phyloP scores from a whole-genome alignment of 1,140 invertebrate genomes.

The Sweltsa coloradensis region DNA sequence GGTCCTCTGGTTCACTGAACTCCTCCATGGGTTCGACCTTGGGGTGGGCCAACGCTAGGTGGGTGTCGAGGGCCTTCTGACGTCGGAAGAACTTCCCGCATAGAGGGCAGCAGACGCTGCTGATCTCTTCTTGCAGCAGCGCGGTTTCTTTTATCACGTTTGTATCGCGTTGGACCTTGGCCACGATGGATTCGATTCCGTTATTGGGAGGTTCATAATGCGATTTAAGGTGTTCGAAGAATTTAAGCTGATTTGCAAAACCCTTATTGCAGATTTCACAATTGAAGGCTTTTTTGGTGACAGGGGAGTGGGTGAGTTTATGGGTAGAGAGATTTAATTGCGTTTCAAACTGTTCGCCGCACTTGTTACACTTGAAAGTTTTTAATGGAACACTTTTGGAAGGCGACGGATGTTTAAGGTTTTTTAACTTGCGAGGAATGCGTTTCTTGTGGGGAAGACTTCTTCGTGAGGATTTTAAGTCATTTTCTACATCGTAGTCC shows the following conservation, averaged over 20 bases:
- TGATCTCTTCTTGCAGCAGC: slow-evolving; percentile 4
- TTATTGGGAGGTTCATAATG: slow-evolving; percentile 55
- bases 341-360: slow-evolving; percentile 26
- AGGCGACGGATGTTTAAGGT: slow-evolving; percentile 25
- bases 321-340: slow-evolving; percentile 23
- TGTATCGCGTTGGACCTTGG: not conserved
- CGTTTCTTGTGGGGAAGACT: slow-evolving; percentile 51
- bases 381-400: slow-evolving; percentile 20
- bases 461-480: slow-evolving; percentile 33
- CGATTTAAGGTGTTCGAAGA: slow-evolving; percentile 66
- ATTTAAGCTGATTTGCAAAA: slow-evolving; percentile 55
- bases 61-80: slow-evolving; percentile 49
- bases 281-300: slow-evolving; percentile 30
- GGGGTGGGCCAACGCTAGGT: slow-evolving; percentile 41
- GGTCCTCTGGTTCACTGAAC: slow-evolving; percentile 69
- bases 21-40: slow-evolving; percentile 41
- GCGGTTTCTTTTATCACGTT: slow-evolving; percentile 2
- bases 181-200: not conserved
- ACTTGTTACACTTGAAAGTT: slow-evolving; percentile 27
- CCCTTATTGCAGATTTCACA: slow-evolving; percentile 53
- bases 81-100: slow-evolving; percentile 49
- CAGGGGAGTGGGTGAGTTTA: slow-evolving; percentile 16
- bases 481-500: slow-evolving; percentile 21
- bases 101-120: slow-evolving; percentile 35
- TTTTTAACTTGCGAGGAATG: slow-evolving; percentile 39